phyloP scores from a whole-genome alignment of 2,797 vertebrate genomes.

The Rhynchonycteris naso region DNA sequence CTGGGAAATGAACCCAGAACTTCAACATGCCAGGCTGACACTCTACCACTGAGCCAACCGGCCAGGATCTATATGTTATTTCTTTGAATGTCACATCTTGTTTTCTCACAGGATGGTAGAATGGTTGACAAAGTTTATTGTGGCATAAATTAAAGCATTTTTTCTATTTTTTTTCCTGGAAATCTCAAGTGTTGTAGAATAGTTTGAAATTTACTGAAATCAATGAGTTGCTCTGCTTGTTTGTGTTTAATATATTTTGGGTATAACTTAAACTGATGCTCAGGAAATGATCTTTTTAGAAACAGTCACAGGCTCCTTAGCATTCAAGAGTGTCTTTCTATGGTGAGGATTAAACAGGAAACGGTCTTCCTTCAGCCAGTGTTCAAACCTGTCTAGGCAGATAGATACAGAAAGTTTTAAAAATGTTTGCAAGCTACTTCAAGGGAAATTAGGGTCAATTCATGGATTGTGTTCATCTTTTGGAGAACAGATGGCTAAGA shows the following conservation, averaged over 20 bases:
- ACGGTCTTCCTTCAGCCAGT: neutral
- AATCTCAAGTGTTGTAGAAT: neutral
- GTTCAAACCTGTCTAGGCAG: conserved; percentile 19
- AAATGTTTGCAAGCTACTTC: conserved; percentile 48
- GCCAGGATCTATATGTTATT: neutral
- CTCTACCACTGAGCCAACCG: too few relatives aligned
- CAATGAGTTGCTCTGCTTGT: neutral
- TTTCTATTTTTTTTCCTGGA: neutral
- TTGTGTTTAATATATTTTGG: neutral
- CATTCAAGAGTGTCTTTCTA: neutral
- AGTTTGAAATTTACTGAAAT: neutral
- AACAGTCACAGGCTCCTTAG: neutral
- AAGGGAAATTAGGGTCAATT: neutral
- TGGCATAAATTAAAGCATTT: neutral
- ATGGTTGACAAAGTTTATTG: neutral
- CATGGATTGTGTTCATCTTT: neutral
- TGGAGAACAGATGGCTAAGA: neutral
- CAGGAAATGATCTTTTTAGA: neutral
- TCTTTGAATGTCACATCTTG: neutral
- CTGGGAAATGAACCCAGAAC: too few relatives aligned
- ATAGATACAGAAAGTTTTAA: conserved; percentile 23
- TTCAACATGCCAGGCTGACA: too few relatives aligned
- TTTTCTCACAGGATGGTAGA: neutral
- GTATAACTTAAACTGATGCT: neutral
- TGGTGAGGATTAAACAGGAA: conserved; percentile 24